Evolutionary conservation across 1,140 invertebrate genomes (phyloP).

Genomic region (Camponotus pennsylvanicus): DNA sequence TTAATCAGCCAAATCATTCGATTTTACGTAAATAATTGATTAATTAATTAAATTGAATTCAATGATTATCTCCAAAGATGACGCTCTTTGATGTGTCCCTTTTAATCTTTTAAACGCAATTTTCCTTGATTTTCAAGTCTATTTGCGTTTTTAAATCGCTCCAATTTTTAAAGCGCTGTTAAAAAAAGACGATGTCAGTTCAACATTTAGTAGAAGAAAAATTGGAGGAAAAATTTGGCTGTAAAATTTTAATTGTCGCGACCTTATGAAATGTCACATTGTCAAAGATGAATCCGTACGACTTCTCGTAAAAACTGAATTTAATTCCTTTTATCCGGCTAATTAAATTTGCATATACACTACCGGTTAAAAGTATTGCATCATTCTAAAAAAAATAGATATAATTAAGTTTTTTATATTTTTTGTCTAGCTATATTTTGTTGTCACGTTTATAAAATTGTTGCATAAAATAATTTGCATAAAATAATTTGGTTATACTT

Average conservation of each 20-base stretch:
- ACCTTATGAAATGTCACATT: neutral
- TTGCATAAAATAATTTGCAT: no score
- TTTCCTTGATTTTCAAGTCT: neutral
- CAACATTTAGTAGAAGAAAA: neutral
- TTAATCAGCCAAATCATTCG: neutral
- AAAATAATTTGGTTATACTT: no score
- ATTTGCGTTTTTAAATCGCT: neutral
- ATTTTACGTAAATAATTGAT: neutral
- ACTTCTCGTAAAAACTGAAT: neutral
- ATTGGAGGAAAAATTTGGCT: neutral
- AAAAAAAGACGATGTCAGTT: neutral
- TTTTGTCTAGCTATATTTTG: no score
- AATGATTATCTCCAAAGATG: neutral
- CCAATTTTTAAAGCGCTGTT: neutral
- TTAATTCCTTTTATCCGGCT: conserved; percentile 8
- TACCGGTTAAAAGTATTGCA: no score
- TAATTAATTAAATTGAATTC: neutral
- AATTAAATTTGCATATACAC: conserved; percentile 36
- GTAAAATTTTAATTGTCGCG: neutral
- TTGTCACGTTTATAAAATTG: no score
- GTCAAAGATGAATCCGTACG: neutral
- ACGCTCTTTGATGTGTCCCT: neutral
- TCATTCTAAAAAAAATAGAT: no score
- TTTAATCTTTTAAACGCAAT: neutral
- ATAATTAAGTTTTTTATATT: no score